Conservation (phyloP, 2,113 vertebrate genomes). For the Saguinus midas region DNA sequence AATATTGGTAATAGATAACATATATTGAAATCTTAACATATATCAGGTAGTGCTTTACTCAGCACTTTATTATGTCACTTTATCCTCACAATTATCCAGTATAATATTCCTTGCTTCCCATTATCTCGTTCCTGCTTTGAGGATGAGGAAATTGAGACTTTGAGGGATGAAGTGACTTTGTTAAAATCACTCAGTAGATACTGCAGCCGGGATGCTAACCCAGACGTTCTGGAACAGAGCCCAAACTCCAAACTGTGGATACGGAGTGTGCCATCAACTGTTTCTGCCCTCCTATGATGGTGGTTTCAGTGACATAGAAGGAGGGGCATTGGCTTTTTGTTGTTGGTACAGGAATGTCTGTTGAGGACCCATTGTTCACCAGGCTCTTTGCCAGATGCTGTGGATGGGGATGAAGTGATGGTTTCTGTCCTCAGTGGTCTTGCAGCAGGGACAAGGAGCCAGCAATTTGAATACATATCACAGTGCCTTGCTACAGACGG, state of each 20-base stretch:
- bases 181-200: not conserved
- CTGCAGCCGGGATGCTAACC: not conserved
- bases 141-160: not conserved
- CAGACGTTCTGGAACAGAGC: not conserved
- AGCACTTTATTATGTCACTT: not conserved
- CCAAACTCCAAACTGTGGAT: not conserved
- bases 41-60: not conserved
- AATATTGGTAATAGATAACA: not conserved
- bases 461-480: not conserved
- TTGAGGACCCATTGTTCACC: not conserved
- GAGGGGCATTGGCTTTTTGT: not conserved
- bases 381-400: not conserved
- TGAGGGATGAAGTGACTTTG: not conserved
- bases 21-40: not conserved
- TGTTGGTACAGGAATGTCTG: not conserved
- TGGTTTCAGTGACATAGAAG: not conserved
- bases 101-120: not conserved
- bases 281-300: not conserved
- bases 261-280: accelerated
- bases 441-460: not conserved
- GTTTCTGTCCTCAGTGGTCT: not conserved
- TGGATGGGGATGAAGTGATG: not conserved
- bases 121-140: not conserved
- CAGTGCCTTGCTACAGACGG: accelerated
- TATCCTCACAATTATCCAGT: not conserved